Base-by-base conservation (phyloP, 1,140 invertebrate genomes). In the Zaprionus gabonicus region DNA sequence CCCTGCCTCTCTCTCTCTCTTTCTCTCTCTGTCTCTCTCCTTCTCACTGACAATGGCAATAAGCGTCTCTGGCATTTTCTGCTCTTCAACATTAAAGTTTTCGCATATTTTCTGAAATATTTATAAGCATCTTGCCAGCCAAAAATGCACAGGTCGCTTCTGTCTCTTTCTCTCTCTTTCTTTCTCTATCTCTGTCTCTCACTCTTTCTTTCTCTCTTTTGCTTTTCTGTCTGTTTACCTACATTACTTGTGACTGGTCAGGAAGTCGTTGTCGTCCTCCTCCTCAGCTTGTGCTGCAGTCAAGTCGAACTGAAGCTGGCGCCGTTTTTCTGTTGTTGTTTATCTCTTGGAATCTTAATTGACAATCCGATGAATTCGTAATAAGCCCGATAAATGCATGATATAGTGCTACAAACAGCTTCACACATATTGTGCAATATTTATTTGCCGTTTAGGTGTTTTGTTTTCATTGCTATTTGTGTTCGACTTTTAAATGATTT, bases 101-200 rank as follows among this genome's bases (percentile, higher is more conserved):
- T 57, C 34, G 31, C 62, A 78, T 76, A 78, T 72, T 85, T 85
- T 60, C 63, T 71, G 3, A 84, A 85, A 72, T 72, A 76, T 86
- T 64, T 77, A 71, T 77, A 65, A 65, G 53, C 73, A 81, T 72
- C 79, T 59, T 67, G 56, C 66, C 53, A 13, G 56, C 53, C 15
- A 10, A 66, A 70, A 62, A 76, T 65, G 46, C 46, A 12, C 20
- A 51, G 20, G n/a, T n/a, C 27, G 36, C 15, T 28, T 9, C 57
- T 51, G 15, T 41, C 13, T 13, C 68, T 12, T 36, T 6, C 17
- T 49, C 12, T 0, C 9, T 17, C 13, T 28, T 17, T n/a, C 25
- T 34, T 41, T 63, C 28, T 12, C 12, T 10, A n/a, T 10, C 31
- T 20, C 31, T 5, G 27, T 56, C 17, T 56, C 23, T 64, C 20